Evolutionary conservation across 2,113 vertebrate genomes (phyloP).

Genomic region (Lepus americanus): DNA sequence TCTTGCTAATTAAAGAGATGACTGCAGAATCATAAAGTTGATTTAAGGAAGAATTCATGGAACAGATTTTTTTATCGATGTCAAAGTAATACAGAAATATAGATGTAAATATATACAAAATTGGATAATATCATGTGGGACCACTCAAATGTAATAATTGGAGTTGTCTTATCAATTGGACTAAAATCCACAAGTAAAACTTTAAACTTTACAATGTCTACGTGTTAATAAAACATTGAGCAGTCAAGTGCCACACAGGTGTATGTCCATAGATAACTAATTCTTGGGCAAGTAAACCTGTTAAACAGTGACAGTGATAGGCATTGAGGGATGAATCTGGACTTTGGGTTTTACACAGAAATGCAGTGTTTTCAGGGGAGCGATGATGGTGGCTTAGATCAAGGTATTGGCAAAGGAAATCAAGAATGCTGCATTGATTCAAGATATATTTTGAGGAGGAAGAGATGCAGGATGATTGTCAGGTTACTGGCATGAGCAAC

Average conservation of each 20-base stretch:
- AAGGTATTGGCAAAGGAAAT: conserved; percentile 27
- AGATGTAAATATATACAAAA: not conserved
- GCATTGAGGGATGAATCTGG: not conserved
- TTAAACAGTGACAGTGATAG: not conserved
- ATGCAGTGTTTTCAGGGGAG: not conserved
- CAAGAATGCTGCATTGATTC: not conserved
- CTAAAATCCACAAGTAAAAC: not conserved
- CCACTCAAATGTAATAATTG: not conserved
- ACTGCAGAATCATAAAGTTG: not conserved
- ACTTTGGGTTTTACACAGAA: conserved; percentile 27
- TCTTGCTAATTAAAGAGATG: not conserved
- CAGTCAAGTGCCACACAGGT: not conserved
- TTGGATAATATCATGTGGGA: not conserved
- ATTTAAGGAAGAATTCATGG: not conserved
- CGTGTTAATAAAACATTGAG: not conserved
- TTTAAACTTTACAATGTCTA: not conserved
- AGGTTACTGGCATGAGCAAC: conserved; percentile 56
- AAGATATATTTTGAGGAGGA: conserved; percentile 2
- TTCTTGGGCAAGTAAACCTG: not conserved
- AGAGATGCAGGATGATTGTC: conserved; percentile 18
- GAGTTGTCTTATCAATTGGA: not conserved
- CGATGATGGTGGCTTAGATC: not conserved
- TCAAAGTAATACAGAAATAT: not conserved
- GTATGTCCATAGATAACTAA: conserved; percentile 4
- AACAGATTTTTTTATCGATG: not conserved